Evolutionary conservation across 2,888 invertebrate species (phyloP).

Genomic region (Cotesia congregata): DNA sequence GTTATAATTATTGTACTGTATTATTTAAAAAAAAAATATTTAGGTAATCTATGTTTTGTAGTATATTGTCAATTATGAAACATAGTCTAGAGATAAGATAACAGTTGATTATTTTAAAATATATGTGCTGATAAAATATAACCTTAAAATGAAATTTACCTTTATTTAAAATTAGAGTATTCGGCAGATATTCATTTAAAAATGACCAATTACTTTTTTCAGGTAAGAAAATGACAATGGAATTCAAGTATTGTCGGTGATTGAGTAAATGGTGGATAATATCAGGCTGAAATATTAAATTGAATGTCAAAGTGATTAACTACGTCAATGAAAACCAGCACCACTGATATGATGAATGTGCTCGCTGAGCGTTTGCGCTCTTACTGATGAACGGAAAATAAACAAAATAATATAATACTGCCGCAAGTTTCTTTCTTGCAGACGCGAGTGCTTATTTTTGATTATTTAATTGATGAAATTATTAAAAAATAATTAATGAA

Average conservation of each 20-base stretch:
- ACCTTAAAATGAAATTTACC: neutral
- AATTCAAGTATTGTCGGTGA: neutral
- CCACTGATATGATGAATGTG: neutral
- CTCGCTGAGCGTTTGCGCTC: neutral
- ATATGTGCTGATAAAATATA: neutral
- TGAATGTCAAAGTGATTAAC: slow-evolving; percentile 1
- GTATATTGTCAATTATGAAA: neutral
- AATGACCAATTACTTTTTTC: neutral
- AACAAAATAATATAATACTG: neutral
- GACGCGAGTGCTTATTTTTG: no score
- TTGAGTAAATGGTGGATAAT: neutral
- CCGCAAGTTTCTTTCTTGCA: no score
- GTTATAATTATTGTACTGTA: neutral
- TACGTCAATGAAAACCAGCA: neutral
- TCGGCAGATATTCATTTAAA: neutral
- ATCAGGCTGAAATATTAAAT: neutral
- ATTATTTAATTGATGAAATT: no score
- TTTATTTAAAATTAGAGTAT: neutral
- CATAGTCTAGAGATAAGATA: neutral
- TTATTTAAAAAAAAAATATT: neutral
- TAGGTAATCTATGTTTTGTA: neutral
- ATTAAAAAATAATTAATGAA: no score
- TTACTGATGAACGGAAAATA: neutral
- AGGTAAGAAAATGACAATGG: neutral
- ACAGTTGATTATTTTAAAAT: neutral